phyloP scores from a whole-genome alignment of 2,797 vertebrate genomes.

The Enteromius trimaculatus region DNA sequence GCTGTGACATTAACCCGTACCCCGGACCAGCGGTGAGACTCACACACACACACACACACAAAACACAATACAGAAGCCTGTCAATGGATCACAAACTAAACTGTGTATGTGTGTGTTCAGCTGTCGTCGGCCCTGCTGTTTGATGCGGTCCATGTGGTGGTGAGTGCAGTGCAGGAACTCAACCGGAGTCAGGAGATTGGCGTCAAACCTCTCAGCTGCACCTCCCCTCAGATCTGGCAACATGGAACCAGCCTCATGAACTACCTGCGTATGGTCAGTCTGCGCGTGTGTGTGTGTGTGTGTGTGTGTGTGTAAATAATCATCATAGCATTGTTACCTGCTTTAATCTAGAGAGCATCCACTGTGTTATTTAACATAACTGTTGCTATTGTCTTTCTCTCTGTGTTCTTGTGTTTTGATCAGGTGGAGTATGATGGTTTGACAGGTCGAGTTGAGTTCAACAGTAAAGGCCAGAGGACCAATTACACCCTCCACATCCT shows the following conservation, averaged over 20 bases:
- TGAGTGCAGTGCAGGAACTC: constrained; percentile 89
- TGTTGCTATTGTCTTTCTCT: constrained; percentile 19
- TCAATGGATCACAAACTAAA: constrained; percentile 33
- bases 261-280: constrained; percentile 90
- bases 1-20: constrained; percentile 81
- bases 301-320: neutral
- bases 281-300: neutral
- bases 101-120: constrained; percentile 65
- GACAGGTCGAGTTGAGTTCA: constrained; percentile 90
- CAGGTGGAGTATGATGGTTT: constrained; percentile 91
- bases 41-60: neutral
- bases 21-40: constrained; percentile 53
- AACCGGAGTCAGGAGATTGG: constrained; percentile 95
- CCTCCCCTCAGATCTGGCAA: constrained; percentile 92
- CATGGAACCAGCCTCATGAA: constrained; percentile 96
- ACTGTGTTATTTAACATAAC: constrained; percentile 4
- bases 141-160: constrained; percentile 93
- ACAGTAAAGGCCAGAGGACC: constrained; percentile 92
- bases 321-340: neutral
- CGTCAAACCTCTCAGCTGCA: constrained; percentile 89
- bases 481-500: constrained; percentile 90
- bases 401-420: constrained; percentile 28
- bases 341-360: neutral
- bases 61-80: constrained; percentile 3
- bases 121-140: constrained; percentile 92